Conservation (phyloP, 1,140 invertebrate species). For the Trissolcus basalis region DNA sequence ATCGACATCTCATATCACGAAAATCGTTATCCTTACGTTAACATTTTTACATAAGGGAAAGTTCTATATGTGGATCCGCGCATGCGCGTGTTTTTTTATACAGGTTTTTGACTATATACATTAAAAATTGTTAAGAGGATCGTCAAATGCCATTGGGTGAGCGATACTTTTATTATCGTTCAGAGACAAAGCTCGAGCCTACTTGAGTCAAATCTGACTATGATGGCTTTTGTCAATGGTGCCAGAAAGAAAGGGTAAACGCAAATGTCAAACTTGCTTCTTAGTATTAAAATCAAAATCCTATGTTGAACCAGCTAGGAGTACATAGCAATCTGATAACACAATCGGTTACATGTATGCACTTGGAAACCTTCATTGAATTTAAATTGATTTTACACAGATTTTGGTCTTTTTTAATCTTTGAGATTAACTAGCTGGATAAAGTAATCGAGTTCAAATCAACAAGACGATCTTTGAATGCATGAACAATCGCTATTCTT, state of each 20-base stretch:
- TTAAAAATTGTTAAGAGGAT: conserved; percentile 2
- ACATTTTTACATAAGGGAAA: conserved; percentile 32
- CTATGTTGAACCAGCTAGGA: conserved; percentile 17
- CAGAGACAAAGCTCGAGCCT: conserved; percentile 35
- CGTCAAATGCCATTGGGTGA: conserved; percentile 8
- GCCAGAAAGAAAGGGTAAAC: not conserved
- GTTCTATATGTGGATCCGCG: conserved; percentile 34
- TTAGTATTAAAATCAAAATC: conserved; percentile 6
- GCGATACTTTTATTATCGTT: conserved; percentile 34
- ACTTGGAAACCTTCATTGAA: conserved; percentile 39
- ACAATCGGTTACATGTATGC: conserved; percentile 23
- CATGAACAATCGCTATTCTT: conserved; percentile 11
- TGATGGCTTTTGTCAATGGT: not conserved
- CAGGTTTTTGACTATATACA: conserved; percentile 9
- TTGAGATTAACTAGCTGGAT: conserved; percentile 17
- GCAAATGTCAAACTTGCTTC: not conserved
- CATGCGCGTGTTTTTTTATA: conserved; percentile 40
- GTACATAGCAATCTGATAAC: conserved; percentile 16
- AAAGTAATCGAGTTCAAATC: conserved; percentile 23
- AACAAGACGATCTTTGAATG: conserved; percentile 23
- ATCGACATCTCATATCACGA: conserved; percentile 5
- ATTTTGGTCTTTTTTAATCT: not conserved
- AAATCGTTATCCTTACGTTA: conserved; percentile 19
- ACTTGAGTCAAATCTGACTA: conserved; percentile 31
- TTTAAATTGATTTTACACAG: conserved; percentile 23